Conservation (phyloP, 2,797 vertebrate species). For the Peromyscus melanophrys region DNA sequence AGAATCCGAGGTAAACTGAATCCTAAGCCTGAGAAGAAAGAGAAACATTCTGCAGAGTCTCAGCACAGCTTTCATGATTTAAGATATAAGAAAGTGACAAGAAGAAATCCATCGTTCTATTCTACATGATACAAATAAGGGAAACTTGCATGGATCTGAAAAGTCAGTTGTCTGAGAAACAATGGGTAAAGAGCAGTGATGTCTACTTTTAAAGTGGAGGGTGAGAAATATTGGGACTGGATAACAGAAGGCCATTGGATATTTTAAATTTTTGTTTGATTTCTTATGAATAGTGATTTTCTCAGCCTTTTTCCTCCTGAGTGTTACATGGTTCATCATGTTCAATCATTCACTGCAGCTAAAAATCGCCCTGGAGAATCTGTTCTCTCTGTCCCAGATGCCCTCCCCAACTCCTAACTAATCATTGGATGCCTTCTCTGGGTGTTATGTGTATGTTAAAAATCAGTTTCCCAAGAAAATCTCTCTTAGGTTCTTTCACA, state of each 20-base stretch:
- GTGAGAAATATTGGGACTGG: background rate
- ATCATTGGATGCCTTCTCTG: background rate
- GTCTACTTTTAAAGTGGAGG: background rate
- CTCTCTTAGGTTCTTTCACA: background rate
- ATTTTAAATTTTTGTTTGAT: background rate
- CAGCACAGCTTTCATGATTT: background rate
- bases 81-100: background rate
- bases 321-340: fast-evolving
- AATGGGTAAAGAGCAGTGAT: background rate
- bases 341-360: background rate
- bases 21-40: background rate
- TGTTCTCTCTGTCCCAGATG: background rate
- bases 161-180: background rate
- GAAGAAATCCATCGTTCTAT: background rate
- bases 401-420: background rate
- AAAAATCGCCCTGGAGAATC: background rate
- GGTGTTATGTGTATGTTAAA: background rate
- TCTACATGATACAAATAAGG: background rate
- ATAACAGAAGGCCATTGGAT: background rate
- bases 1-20: background rate
- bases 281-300: background rate
- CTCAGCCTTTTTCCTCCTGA: background rate
- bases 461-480: background rate
- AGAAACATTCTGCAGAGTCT: background rate
- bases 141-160: background rate